Percentiles rank a stretch among this genome's conserved stretches.
phyloP scores from a whole-genome alignment of 2,888 invertebrate species.

The Azorinus chamasolen region DNA sequence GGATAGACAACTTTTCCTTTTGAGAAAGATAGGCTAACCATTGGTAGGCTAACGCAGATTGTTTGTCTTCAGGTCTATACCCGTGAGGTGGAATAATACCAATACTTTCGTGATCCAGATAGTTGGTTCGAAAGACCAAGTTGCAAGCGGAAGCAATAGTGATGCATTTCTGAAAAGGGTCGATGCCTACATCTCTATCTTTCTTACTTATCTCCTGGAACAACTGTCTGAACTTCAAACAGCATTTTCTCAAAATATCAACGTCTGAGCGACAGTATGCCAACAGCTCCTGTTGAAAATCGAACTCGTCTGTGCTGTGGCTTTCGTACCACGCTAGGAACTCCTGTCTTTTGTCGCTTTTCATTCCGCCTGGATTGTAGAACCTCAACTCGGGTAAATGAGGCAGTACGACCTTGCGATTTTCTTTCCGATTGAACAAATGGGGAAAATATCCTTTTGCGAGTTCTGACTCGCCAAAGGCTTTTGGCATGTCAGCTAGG shows the following conservation, averaged over 20 bases:
- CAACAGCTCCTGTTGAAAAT: constrained; percentile 41
- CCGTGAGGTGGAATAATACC: constrained; percentile 59
- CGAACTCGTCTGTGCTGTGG: constrained; percentile 25
- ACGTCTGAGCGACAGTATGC: constrained; percentile 32
- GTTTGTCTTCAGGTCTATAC: constrained; percentile 22
- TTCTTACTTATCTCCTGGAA: constrained; percentile 40
- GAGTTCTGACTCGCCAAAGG: constrained; percentile 50
- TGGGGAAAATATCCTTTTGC: constrained; percentile 58
- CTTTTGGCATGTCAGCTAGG: constrained; percentile 40
- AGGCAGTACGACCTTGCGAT: constrained; percentile 26
- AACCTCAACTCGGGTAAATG: constrained; percentile 50
- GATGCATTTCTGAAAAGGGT: constrained; percentile 50
- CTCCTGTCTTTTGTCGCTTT: constrained; percentile 28
- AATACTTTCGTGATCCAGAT: constrained; percentile 38
- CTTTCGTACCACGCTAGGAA: constrained; percentile 50
- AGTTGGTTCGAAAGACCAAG: constrained; percentile 39
- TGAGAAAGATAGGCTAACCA: constrained; percentile 20
- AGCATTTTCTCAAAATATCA: constrained; percentile 39
- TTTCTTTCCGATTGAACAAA: constrained; percentile 51
- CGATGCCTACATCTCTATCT: constrained; percentile 29
- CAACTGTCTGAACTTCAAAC: constrained; percentile 37
- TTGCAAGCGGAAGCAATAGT: constrained; percentile 59
- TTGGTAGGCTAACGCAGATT: constrained; percentile 16
- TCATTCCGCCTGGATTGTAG: constrained; percentile 58
- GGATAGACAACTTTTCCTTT: constrained; percentile 10